Evolutionary conservation across 2,888 invertebrate species (phyloP), one percentile per base, ranked within the genome.

Genomic region (Panopea generosa): DNA sequence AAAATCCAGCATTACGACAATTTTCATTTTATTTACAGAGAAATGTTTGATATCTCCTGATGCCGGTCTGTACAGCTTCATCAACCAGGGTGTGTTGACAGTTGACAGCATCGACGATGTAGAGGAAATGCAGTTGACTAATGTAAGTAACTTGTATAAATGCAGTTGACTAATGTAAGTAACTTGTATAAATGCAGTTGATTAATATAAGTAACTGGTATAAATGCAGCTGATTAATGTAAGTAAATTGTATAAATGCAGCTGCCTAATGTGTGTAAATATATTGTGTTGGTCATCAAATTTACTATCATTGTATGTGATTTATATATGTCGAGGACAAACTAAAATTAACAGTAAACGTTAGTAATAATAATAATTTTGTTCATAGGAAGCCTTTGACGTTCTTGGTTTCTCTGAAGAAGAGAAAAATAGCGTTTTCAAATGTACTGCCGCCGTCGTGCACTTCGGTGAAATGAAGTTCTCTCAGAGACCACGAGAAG

Each of bases 381-480:
- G n/a, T 20, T 60, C 45, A 26, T 24, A 99, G 99, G 96, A 97
- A 96, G 99, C 99, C 94, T 99, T 99, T 95, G 98, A 99, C 93
- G 96, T 99, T 91, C 95, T 99, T 95, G 99, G 99, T 93, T 99
- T 99, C 96, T 96, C 96, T 90, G 96, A 96, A 1, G 91, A 91
- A 18, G 99, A 99, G 94, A 99, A 99, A 95, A 95, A 96, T 93
- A 95, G 99, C 94, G 96, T 99, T 90, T 99, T 98, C 96, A 98
- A 96, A 94, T 97, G 98, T 94, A 98, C 98, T 89, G 98, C 98
- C 92, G 95, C 98, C 92, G 98, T 99, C 93, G 98, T 99, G 97
- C 99, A 99, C 94, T 98, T 99, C 96, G 99, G 99, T 95, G 96
- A 97, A 93, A 97, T 99, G 97, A 99, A 99, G 94, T 99, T 99